Percentiles rank a stretch among this genome's conserved stretches.
Evolutionary conservation across 2,113 vertebrate species (phyloP).

Genomic region (Smithornis capensis): DNA sequence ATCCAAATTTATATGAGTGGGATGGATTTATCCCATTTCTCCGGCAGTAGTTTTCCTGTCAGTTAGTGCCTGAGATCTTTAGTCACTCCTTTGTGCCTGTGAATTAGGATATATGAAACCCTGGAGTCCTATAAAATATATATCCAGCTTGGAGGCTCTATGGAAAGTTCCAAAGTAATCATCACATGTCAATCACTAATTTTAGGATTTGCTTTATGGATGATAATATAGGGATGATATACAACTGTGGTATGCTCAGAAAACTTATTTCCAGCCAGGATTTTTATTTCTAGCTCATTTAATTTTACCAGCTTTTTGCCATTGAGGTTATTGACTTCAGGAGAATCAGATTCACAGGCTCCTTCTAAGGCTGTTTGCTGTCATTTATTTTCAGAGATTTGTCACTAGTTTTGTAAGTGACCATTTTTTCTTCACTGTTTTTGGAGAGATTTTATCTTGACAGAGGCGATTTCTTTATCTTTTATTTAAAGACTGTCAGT

Average conservation of each 20-base stretch:
- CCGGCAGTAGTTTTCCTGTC: not conserved
- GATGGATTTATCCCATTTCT: not conserved
- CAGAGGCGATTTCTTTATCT: not conserved
- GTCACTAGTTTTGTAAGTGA: not conserved
- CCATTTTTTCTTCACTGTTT: not conserved
- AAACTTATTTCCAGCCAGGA: slow-evolving; percentile 44
- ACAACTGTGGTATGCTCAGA: not conserved
- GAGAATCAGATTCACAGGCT: not conserved
- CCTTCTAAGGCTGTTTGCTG: not conserved
- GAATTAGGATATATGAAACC: slow-evolving; percentile 34
- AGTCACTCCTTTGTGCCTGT: not conserved
- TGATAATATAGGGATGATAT: slow-evolving; percentile 13
- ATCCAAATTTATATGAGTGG: not conserved
- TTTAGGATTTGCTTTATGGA: slow-evolving; percentile 50
- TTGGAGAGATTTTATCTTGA: not conserved
- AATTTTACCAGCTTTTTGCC: not conserved
- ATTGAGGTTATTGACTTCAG: not conserved
- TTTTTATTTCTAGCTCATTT: not conserved
- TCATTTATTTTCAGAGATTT: slow-evolving; percentile 39
- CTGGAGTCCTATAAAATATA: not conserved
- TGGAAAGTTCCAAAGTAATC: slow-evolving; percentile 24
- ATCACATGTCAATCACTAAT: slow-evolving; percentile 23
- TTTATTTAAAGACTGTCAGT: not conserved
- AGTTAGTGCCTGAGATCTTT: not conserved
- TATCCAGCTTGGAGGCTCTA: not conserved